A percentile compares a stretch with the other conserved stretches of the same genome.
Evolutionary conservation across 2,797 vertebrate genomes (phyloP).

Genomic region (Gila robusta): DNA sequence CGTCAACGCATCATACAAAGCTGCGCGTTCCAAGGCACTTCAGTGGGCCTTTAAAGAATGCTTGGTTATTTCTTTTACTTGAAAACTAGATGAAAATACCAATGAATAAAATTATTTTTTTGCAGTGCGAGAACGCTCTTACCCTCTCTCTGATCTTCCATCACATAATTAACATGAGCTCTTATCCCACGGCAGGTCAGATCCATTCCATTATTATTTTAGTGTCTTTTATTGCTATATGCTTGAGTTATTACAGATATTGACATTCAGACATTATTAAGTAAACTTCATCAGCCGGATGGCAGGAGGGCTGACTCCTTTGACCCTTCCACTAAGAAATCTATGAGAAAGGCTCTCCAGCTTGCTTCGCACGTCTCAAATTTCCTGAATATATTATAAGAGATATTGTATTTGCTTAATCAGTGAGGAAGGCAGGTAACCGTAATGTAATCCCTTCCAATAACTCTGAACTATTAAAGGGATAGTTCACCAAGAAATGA

Average conservation of each 20-base stretch:
- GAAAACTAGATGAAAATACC: not conserved
- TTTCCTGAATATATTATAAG: constrained; percentile 40
- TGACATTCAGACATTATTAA: constrained; percentile 55
- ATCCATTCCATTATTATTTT: constrained; percentile 66
- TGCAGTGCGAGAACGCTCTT: not conserved
- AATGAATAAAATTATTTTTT: not conserved
- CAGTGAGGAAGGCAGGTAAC: constrained; percentile 12
- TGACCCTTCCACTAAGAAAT: constrained; percentile 36
- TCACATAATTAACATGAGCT: constrained; percentile 53
- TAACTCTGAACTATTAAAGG: constrained; percentile 17
- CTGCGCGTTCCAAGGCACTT: too few relatives aligned
- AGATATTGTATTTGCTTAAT: constrained; percentile 44
- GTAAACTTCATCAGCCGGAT: constrained; percentile 43
- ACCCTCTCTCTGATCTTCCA: constrained; percentile 13
- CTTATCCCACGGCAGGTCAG: constrained; percentile 3
- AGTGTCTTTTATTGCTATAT: constrained; percentile 64
- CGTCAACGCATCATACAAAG: too few relatives aligned
- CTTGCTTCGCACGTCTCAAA: constrained; percentile 16
- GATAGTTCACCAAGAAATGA: not conserved
- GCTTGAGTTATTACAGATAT: constrained; percentile 51
- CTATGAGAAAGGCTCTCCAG: constrained; percentile 20
- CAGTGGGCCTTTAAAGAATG: not conserved
- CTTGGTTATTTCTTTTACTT: not conserved
- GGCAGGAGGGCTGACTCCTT: constrained; percentile 31
- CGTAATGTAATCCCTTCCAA: constrained; percentile 26